Evolutionary conservation across 2,888 invertebrate species (phyloP).

Genomic region (Saturnia pavonia): DNA sequence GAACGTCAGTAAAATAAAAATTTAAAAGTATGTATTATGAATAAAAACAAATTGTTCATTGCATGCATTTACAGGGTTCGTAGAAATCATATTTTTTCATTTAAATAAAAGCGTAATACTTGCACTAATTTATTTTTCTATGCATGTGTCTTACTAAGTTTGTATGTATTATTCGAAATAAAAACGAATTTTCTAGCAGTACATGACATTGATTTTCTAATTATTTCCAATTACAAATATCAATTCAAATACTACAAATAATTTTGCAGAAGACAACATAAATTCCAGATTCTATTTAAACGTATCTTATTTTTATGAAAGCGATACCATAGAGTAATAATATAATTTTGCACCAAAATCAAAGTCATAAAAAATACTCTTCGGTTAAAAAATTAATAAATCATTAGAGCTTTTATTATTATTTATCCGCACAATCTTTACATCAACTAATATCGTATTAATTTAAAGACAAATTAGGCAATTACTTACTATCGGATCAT

Average conservation of each 20-base stretch:
- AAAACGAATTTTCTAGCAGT: neutral
- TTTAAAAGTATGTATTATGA: neutral
- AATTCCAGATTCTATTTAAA: neutral
- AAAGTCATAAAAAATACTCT: too few relatives aligned
- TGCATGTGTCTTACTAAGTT: neutral
- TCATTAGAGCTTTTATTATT: neutral
- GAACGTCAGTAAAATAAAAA: neutral
- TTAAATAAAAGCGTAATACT: neutral
- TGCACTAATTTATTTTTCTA: slow-evolving; percentile 1
- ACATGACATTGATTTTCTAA: neutral
- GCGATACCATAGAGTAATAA: neutral
- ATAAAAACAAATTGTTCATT: neutral
- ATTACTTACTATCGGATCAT: neutral
- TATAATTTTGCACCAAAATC: too few relatives aligned
- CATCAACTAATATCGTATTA: neutral
- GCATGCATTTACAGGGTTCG: slow-evolving; percentile 2
- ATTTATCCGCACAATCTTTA: neutral
- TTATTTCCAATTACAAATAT: neutral
- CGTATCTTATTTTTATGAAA: neutral
- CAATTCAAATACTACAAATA: neutral
- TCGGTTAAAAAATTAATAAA: too few relatives aligned
- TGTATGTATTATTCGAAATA: neutral
- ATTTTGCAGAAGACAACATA: neutral
- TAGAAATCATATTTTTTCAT: neutral
- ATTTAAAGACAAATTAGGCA: neutral